A percentile compares a stretch with the other conserved stretches of the same genome.
Conservation (phyloP, 2,113 vertebrate species). For the Trematomus loennbergii region DNA sequence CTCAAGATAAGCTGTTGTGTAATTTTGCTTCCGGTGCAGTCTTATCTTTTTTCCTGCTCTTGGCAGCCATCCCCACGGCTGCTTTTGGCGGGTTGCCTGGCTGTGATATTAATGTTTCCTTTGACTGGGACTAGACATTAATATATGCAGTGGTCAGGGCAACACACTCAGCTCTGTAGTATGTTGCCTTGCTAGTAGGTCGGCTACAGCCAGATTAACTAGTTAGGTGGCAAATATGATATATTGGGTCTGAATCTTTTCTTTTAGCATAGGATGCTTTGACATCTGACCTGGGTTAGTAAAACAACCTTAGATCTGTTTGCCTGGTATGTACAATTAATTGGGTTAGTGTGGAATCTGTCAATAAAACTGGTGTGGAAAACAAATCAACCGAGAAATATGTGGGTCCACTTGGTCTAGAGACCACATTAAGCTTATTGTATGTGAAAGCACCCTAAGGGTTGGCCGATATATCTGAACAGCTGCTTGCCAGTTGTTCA, state of each 20-base stretch:
- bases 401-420: too few relatives aligned
- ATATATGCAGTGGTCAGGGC: background rate
- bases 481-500: too few relatives aligned
- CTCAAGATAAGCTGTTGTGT: constrained; percentile 7
- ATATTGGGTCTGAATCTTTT: background rate
- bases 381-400: too few relatives aligned
- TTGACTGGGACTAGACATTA: constrained; percentile 7
- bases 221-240: background rate
- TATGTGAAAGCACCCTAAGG: background rate
- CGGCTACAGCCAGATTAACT: background rate
- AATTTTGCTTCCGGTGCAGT: constrained; percentile 20
- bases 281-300: too few relatives aligned
- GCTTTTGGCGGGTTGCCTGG: constrained; percentile 17
- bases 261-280: background rate
- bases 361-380: too few relatives aligned
- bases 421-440: too few relatives aligned
- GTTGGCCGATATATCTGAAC: background rate
- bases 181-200: too few relatives aligned
- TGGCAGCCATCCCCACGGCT: constrained; percentile 11
- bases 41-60: constrained; percentile 15
- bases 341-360: too few relatives aligned
- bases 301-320: too few relatives aligned
- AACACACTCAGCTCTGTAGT: background rate
- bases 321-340: too few relatives aligned
- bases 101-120: constrained; percentile 10